These are phyloP conservation scores for Enteromius afrohamiltoni DNA, from an alignment of 2,797 vertebrate species.

Conservation along the genomic window DNA sequence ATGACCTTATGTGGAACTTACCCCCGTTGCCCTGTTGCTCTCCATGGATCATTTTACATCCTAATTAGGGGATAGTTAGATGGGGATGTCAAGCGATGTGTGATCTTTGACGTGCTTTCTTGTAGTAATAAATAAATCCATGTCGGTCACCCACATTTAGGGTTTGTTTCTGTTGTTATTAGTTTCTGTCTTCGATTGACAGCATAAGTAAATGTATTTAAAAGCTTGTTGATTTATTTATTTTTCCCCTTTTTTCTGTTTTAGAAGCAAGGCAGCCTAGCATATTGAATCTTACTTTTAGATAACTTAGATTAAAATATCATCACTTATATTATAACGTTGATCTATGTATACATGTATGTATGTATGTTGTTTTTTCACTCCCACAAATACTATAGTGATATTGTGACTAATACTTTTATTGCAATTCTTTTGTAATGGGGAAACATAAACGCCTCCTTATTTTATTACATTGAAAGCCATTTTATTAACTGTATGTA, in stretches of 20 bases:
- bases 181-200: conserved; percentile 8
- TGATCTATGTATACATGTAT: neutral
- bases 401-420: neutral
- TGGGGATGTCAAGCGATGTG: conserved; percentile 11
- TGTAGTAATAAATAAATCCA: neutral
- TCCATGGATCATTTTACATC: conserved; percentile 30
- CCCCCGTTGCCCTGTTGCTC: conserved; percentile 14
- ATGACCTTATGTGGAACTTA: conserved; percentile 42
- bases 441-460: conserved; percentile 6
- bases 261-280: neutral
- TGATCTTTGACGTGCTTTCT: conserved; percentile 20
- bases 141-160: neutral
- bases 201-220: neutral
- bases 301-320: neutral
- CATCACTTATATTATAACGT: neutral
- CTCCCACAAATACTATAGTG: neutral
- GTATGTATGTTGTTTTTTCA: neutral
- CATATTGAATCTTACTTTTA: neutral
- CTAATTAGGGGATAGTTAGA: conserved; percentile 35
- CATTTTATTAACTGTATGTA: conserved; percentile 28
- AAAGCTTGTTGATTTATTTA: neutral
- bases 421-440: neutral
- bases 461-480: conserved; percentile 13
- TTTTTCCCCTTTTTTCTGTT: neutral
- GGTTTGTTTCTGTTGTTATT: neutral